These are phyloP conservation scores for Thaleichthys pacificus DNA, from an alignment of 2,797 vertebrate genomes.

Conservation along the genomic window DNA sequence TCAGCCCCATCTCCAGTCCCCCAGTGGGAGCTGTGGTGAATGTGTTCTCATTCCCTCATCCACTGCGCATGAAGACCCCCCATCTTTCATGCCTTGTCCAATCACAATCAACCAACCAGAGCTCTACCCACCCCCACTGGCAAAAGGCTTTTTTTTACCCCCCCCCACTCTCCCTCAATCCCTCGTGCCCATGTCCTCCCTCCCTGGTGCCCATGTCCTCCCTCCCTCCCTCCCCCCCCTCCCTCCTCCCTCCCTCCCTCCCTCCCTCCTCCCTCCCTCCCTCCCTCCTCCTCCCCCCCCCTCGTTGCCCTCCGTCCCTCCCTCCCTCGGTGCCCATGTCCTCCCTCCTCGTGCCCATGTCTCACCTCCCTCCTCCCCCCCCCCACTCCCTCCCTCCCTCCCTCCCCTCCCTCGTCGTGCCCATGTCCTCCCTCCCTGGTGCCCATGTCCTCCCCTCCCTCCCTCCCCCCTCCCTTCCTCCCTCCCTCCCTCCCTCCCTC, in stretches of 20 bases:
- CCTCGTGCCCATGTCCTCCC: no score
- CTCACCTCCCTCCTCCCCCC: background rate
- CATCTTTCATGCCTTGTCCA: conserved; percentile 42
- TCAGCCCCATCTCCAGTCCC: no score
- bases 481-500: background rate
- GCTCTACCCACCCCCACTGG: conserved; percentile 23
- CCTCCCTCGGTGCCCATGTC: no score
- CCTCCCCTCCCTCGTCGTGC: background rate
- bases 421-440: background rate
- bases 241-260: background rate
- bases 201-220: no score
- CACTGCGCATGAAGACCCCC: conserved; percentile 12
- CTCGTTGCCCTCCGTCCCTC: background rate
- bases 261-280: background rate
- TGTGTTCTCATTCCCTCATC: conserved; percentile 16
- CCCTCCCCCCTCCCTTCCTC: background rate
- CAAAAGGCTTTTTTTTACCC: background rate
- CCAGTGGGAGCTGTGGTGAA: no score
- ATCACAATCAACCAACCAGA: conserved; percentile 38
- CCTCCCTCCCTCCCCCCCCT: background rate
- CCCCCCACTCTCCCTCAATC: background rate
- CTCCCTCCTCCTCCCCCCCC: background rate
- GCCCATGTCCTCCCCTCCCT: background rate
- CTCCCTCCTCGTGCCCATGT: background rate
- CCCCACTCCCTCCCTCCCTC: background rate